These are phyloP conservation scores for Elysia crispata DNA, from an alignment of 2,888 invertebrate species.

Conservation along the genomic window DNA sequence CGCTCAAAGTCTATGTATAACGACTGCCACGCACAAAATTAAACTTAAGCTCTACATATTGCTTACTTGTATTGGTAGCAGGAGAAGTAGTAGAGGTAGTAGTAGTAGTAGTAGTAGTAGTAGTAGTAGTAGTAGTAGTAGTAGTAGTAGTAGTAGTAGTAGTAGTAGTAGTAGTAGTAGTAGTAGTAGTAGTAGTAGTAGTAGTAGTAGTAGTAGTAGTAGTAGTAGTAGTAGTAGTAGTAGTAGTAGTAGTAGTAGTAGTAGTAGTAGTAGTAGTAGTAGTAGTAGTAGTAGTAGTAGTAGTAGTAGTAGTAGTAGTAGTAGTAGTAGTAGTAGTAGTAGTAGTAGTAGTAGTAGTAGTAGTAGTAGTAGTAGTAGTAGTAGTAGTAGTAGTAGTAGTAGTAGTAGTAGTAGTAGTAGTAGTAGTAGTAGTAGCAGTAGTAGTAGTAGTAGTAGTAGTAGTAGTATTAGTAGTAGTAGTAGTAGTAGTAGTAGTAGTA, in stretches of 20 bases:
- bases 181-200: slow-evolving; percentile 9
- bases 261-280: background rate
- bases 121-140: slow-evolving; percentile 9
- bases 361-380: background rate
- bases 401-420: background rate
- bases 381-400: background rate
- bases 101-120: slow-evolving; percentile 9
- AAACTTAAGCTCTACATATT: too few species aligned
- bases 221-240: slow-evolving; percentile 2
- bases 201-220: slow-evolving; percentile 9
- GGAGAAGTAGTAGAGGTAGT: background rate
- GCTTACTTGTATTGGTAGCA: background rate
- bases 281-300: slow-evolving; percentile 9
- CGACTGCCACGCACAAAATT: too few species aligned
- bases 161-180: background rate
- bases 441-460: too few species aligned
- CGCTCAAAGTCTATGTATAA: too few species aligned
- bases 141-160: slow-evolving; percentile 9
- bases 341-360: background rate
- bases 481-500: too few species aligned
- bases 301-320: background rate
- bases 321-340: background rate
- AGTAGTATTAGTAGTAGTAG: too few species aligned
- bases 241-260: background rate
- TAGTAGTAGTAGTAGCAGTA: background rate